phyloP scores from a whole-genome alignment of 2,888 invertebrate genomes.

The Lasioglossum oenotherae region DNA sequence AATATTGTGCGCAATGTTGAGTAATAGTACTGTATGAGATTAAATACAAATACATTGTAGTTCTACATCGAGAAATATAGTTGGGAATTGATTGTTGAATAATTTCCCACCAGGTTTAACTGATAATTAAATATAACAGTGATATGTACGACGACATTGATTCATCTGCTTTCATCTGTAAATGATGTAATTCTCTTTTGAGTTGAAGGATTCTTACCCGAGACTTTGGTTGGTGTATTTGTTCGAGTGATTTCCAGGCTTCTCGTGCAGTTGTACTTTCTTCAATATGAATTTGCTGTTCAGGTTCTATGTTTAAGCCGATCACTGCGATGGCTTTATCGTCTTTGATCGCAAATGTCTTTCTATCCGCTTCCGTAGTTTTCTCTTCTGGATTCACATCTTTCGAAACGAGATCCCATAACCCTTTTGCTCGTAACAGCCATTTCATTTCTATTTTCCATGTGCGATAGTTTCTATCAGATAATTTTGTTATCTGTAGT shows the following conservation, averaged over 20 bases:
- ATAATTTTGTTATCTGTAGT: constrained; percentile 12
- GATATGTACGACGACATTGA: not conserved
- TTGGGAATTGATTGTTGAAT: too few relatives aligned
- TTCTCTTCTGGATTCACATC: too few relatives aligned
- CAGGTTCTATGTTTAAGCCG: not conserved
- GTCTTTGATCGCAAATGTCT: not conserved
- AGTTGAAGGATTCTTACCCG: constrained; percentile 15
- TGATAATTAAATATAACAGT: too few relatives aligned
- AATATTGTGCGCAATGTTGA: too few relatives aligned
- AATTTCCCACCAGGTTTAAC: too few relatives aligned
- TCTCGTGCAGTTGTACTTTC: constrained; percentile 1
- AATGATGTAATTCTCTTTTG: constrained; percentile 14
- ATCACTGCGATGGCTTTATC: not conserved
- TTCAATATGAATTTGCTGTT: constrained; percentile 14
- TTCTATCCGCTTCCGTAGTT: not conserved
- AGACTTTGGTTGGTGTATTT: constrained; percentile 23
- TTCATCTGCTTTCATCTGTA: not conserved
- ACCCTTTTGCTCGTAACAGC: not conserved
- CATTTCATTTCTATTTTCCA: constrained; percentile 21
- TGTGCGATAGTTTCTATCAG: not conserved
- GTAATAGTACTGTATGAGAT: too few relatives aligned
- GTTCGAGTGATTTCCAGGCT: constrained; percentile 3
- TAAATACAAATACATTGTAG: too few relatives aligned
- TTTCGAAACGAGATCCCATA: not conserved
- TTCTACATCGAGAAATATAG: too few relatives aligned